Base-by-base conservation (phyloP, 2,113 vertebrate species). In the Albula goreensis region DNA sequence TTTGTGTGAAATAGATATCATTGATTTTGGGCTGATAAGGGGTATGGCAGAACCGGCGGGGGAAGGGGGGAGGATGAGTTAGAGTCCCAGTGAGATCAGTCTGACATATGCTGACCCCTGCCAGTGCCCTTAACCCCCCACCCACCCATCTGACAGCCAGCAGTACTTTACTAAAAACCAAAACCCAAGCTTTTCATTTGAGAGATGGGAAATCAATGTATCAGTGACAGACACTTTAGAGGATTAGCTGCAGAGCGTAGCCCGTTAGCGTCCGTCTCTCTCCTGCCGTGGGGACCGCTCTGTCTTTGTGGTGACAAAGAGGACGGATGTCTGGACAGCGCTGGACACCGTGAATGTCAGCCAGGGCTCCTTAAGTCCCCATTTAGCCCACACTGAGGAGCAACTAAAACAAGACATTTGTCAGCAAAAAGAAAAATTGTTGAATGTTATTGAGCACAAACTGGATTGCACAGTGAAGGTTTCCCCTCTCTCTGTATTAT, bases 131-230 rank as follows among this genome's bases (percentile, higher is more conserved):
- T 90, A 89, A 89, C 88, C 85, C 87, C 89, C 78, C 86, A 87
- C 86, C 25, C 11, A 1, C 56, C 31, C 31, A 41, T 41, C 31
- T 41, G 88, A 85, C 56, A 17, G 6, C 78, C 22, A 84, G 52
- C 56, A 41, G 52, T 10, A 19, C 12, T 86, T 56, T 49, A 41
- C 31, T 41, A 41, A 41, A 41, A 41, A 41, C 48, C 78, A 79
- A 90, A 87, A 90, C 88, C 70, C 6, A 5, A 25, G 86, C 82
- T 87, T 90, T 88, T 88, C 86, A 86, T 90, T 25, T 86, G 63
- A 86, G 87, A 91, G 84, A 87, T 78, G 12, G 17, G 25, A 89
- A 90, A 92, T 89, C 89, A 89, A 90, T 86, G 63, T 60, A 85
- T 52, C 11, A 1, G 77, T 49, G 17, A 52, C 85, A 5, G 25